Percentiles rank a stretch among this genome's conserved stretches.
phyloP scores from a whole-genome alignment of 2,888 invertebrate species.

The Phorcus lineatus region DNA sequence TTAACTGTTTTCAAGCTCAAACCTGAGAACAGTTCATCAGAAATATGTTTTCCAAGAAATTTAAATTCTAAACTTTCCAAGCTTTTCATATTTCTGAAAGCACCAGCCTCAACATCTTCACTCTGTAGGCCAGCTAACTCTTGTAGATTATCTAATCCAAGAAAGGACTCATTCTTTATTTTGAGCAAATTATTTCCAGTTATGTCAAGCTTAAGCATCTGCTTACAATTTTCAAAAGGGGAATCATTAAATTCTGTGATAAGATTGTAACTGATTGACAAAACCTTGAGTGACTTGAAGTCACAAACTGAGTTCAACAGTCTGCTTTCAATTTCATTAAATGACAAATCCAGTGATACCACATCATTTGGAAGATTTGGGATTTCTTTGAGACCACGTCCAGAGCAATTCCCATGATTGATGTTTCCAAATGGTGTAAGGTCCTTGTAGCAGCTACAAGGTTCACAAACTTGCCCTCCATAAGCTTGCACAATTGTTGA shows the following conservation, averaged over 20 bases:
- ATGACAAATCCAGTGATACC: conserved; percentile 32
- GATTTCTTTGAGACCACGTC: conserved; percentile 25
- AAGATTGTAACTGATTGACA: conserved; percentile 30
- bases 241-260: conserved; percentile 25
- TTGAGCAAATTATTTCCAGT: conserved; percentile 31
- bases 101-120: conserved; percentile 11
- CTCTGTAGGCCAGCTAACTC: conserved; percentile 32
- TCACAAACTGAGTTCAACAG: conserved; percentile 22
- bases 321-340: conserved; percentile 28
- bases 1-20: conserved; percentile 27
- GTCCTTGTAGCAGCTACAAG: conserved; percentile 28
- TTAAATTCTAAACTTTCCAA: conserved; percentile 31
- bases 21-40: conserved; percentile 29
- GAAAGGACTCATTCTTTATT: conserved; percentile 28
- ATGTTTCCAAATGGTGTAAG: conserved; percentile 27
- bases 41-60: conserved; percentile 23
- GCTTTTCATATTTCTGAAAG: conserved; percentile 25
- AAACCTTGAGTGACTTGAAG: conserved; percentile 26
- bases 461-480: conserved; percentile 32
- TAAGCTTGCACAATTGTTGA: background rate
- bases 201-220: conserved; percentile 30
- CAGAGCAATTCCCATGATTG: conserved; percentile 36
- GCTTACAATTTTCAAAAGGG: conserved; percentile 17
- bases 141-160: conserved; percentile 31
- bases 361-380: conserved; percentile 34